Base-by-base conservation (phyloP, 2,888 invertebrate species). In the Allophyes oxyacanthae region DNA sequence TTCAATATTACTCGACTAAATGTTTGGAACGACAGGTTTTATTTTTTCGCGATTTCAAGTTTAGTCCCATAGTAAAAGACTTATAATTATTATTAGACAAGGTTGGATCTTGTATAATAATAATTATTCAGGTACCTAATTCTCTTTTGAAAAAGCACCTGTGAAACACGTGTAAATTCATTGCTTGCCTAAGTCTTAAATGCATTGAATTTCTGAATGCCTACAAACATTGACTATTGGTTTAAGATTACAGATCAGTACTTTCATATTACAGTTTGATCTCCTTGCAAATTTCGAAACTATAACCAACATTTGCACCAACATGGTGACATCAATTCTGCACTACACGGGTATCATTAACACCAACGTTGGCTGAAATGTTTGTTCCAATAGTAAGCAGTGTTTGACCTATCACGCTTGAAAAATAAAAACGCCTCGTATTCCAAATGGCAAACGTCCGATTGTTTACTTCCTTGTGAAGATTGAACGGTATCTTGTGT, bases 401-500 rank as follows among this genome's bases (percentile, higher is more conserved):
- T 40, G 30, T 40, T 52, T 53, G 49, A 64, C 53, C 45, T 59
- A 64, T 60, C 44, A 72, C 38, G 58, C 61, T 34, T 34, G 11
- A 40, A 30, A 56, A 59, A 53, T 52, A 50, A 59, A 58, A 72
- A 56, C 44, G 32, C 32, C 15, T 58, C 28, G 10, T 43, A 56
- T 30, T 54, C 43, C 34, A 64, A 63, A 58, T 65, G 42, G 44
- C 64, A 67, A 69, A 42, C 26, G 38, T 43, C 45, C 33, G 53
- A 64, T 65, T 65, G 52, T 62, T 57, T 65, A 59, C 51, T 46
- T 36, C 59, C 33, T 52, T 40, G 54, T 59, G 45, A 55, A 50
- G 51, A 73, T 62, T 64, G 54, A 70, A 70, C 59, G 62, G 62
- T 67, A 72, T 62, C 50, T 59, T 62, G 10, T 55, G 61, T 55